Evolutionary conservation across 2,888 invertebrate genomes (phyloP).

Genomic region (Agonopterix arenella): DNA sequence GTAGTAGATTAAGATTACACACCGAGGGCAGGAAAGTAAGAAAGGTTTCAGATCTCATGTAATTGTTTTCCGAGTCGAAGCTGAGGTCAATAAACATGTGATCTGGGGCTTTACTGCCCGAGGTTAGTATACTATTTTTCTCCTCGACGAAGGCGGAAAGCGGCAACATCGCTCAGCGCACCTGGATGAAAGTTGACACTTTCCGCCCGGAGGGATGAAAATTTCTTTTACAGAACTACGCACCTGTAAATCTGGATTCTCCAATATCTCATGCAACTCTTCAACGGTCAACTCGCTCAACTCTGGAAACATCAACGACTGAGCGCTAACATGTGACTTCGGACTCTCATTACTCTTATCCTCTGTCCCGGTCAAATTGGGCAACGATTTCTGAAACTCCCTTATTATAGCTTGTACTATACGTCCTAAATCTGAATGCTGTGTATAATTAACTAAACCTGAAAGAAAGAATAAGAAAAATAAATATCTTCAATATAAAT

Average conservation of each 20-base stretch:
- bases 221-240: not conserved
- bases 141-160: too few species aligned
- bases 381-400: constrained; percentile 80
- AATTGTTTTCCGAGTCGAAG: too few species aligned
- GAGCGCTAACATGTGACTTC: constrained; percentile 34
- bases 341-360: constrained; percentile 48
- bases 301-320: constrained; percentile 54
- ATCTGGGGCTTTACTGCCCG: too few species aligned
- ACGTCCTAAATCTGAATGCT: constrained; percentile 86
- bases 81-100: too few species aligned
- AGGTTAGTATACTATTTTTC: too few species aligned
- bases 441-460: constrained; percentile 84
- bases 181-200: too few species aligned
- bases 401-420: constrained; percentile 88
- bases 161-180: too few species aligned
- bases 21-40: too few species aligned
- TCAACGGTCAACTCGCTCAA: constrained; percentile 63
- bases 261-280: constrained; percentile 82
- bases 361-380: constrained; percentile 66
- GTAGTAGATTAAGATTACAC: too few species aligned
- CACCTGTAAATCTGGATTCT: constrained; percentile 81
- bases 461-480: too few species aligned
- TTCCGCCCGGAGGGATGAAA: too few species aligned
- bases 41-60: too few species aligned
- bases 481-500: not conserved